phyloP scores from a whole-genome alignment of 2,113 vertebrate species.

The Cervus canadensis region DNA sequence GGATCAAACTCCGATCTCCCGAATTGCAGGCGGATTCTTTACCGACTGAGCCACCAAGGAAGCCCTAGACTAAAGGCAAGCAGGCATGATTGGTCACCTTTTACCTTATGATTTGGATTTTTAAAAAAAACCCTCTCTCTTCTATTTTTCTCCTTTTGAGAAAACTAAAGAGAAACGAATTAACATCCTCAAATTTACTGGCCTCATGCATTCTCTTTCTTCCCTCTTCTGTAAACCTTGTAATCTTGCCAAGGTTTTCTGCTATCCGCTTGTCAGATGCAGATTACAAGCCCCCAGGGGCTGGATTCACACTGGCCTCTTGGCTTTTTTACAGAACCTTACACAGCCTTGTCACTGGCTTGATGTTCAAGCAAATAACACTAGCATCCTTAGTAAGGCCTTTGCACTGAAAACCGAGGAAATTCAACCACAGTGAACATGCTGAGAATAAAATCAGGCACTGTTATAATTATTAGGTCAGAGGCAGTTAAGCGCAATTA shows the following conservation, averaged over 20 bases:
- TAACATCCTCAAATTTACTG: constrained; percentile 9
- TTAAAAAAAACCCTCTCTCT: background rate
- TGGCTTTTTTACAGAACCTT: constrained; percentile 45
- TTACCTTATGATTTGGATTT: constrained; percentile 28
- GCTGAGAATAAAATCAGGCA: constrained; percentile 62
- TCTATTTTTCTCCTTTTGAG: background rate
- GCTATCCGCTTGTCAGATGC: constrained; percentile 30
- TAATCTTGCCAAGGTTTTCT: constrained; percentile 40
- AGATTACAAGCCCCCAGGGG: constrained; percentile 38
- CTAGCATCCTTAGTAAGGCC: constrained; percentile 32
- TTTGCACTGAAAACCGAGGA: constrained; percentile 30
- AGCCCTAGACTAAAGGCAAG: background rate
- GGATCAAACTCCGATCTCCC: background rate
- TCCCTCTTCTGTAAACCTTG: background rate
- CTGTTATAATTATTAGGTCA: constrained; percentile 60
- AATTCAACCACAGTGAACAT: constrained; percentile 44
- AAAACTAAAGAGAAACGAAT: constrained; percentile 16
- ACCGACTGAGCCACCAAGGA: background rate
- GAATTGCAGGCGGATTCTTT: background rate
- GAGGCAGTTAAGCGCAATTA: constrained; percentile 57
- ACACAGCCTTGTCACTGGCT: constrained; percentile 35
- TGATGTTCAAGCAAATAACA: constrained; percentile 59
- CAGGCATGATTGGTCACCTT: background rate
- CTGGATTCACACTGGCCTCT: constrained; percentile 57
- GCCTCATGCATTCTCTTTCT: constrained; percentile 20